Conservation (phyloP, 2,888 invertebrate species). For the Patella ulyssiponensis region DNA sequence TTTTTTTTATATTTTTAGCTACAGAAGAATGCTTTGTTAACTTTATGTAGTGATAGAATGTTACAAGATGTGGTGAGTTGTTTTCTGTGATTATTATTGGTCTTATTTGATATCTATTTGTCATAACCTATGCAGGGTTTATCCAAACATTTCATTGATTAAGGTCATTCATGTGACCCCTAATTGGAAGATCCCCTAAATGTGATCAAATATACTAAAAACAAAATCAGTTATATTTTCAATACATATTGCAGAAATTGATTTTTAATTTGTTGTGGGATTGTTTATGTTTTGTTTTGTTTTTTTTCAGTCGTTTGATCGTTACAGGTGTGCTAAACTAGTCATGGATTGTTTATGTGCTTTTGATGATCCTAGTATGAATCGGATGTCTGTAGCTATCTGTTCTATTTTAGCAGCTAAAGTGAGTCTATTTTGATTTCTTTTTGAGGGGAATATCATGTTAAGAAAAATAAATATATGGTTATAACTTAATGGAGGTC, state of each 20-base stretch:
- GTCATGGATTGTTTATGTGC: slow-evolving; percentile 82
- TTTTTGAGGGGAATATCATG: too few species aligned
- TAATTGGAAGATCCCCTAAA: too few species aligned
- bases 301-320: slow-evolving; percentile 75
- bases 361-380: slow-evolving; percentile 81
- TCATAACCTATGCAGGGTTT: too few species aligned
- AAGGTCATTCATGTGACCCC: too few species aligned
- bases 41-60: slow-evolving; percentile 83
- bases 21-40: slow-evolving; percentile 82
- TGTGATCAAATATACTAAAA: too few species aligned
- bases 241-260: not conserved
- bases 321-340: slow-evolving; percentile 80
- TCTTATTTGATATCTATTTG: too few species aligned
- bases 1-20: slow-evolving; percentile 71
- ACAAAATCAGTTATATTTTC: too few species aligned
- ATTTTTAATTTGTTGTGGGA: not conserved
- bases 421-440: slow-evolving; percentile 48
- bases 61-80: slow-evolving; percentile 78
- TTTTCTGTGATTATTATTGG: too few species aligned
- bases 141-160: too few species aligned
- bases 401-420: slow-evolving; percentile 80
- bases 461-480: not conserved
- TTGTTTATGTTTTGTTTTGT: not conserved
- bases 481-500: not conserved
- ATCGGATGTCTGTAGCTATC: slow-evolving; percentile 85